Evolutionary conservation across 2,113 vertebrate species (phyloP), one percentile per base, ranked within the genome.

Genomic region (Peromyscus leucopus): DNA sequence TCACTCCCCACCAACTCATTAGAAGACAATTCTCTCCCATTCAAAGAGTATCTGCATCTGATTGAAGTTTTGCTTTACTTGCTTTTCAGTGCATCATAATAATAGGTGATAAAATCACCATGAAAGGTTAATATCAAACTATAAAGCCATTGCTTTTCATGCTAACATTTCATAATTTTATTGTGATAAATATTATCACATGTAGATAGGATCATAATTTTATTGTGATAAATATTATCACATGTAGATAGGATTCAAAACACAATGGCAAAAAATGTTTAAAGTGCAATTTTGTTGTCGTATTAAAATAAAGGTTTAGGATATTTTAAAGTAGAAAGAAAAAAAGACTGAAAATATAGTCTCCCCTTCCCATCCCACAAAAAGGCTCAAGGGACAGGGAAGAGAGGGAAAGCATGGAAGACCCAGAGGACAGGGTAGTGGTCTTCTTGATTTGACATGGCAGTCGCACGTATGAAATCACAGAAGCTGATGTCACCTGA

Each of bases 111-210:
- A 69, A 79, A 90, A 86, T 89, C 75, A 72, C 33, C 76, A 39
- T 28, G 6, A 55, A 91, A 80, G 1, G 31, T 69, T 79, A 76
- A 7, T 86, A 48, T 93, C 51, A 85, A 16, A 82, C 2, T 89
- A 63, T 31, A 93, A 96, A 93, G 67, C 10, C 26, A 67, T 7
- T 78, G 72, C 72, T 95, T 95, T 91, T 57, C 71, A 85, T 15
- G 5, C 36, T 69, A 96, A 91, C 8, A 93, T 65, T 72, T 96
- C 63, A 90, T 19, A 95, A 92, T 79, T 90, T 26, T 74, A 42
- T 79, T 89, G 67, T 85, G 36, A 55, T 67, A 75, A 75, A 69
- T 61, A 46, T 33, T 93, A 65, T 51, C 63, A 21, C 83, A 95
- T n/a, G 1, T n/a, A n/a, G n/a, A n/a, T n/a, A n/a, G n/a, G n/a